Base-by-base conservation (phyloP, 2,888 invertebrate genomes). In the Mythimna impura region DNA sequence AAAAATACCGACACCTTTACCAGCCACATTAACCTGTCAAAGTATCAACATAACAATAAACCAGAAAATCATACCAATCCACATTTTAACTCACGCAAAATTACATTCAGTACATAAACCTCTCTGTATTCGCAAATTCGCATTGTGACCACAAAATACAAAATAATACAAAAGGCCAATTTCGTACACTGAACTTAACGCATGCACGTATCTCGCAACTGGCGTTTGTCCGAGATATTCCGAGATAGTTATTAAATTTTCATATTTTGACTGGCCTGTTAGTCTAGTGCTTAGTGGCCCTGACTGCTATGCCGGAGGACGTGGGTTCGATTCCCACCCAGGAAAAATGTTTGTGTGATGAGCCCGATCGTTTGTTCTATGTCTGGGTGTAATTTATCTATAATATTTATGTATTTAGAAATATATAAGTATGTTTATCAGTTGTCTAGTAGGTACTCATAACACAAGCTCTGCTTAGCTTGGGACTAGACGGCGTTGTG, bases 41-140 rank as follows among this genome's bases (percentile, higher is more conserved):
- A 57, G 63, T 60, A 81, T 81, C 73, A 81, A 74, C 76, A 77
- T 80, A 68, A 87, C 71, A 81, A 78, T 75, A 71, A 76, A 81
- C 30, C 64, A 74, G 77, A 83, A 82, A 81, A 86, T 86, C 80
- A 81, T 83, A 83, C 76, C 82, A 77, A 72, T 58, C 74, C 76
- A 85, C 80, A 82, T 86, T 86, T 81, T 82, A 86, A 88, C 85
- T 85, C 82, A 83, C 77, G 74, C 82, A 88, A 91, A 92, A 92
- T 92, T 90, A 92, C 90, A 89, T 89, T 88, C 86, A 83, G 87
- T 86, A 89, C 85, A 87, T 89, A 91, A 91, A 91, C 91, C 92
- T 87, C 85, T 83, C 78, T 80, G 82, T 84, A 85, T 83, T 86
- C 86, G 80, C 85, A 87, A 90, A 85, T 83, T 86, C 86, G 80